These are phyloP conservation scores for Progne subis DNA, from an alignment of 2,113 vertebrate genomes.

Conservation along the genomic window DNA sequence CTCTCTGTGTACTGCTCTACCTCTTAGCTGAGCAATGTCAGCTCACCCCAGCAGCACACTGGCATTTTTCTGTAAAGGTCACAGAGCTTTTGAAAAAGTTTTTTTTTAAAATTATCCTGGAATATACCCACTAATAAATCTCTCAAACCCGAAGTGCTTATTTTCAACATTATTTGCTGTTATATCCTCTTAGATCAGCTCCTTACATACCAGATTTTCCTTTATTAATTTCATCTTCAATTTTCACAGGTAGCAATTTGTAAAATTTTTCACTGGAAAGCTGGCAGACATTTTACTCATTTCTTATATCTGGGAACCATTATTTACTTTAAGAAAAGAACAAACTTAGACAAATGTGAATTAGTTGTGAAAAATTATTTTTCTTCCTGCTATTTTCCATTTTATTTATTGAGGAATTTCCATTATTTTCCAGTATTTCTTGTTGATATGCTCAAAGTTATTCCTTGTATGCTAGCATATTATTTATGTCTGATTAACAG, in stretches of 20 bases:
- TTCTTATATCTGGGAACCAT: background rate
- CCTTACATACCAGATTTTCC: background rate
- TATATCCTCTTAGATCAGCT: background rate
- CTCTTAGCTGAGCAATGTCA: background rate
- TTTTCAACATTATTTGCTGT: background rate
- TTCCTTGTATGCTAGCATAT: background rate
- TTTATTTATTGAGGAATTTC: background rate
- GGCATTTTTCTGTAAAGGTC: background rate
- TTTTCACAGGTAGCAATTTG: background rate
- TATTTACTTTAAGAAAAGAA: background rate
- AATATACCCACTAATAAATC: background rate
- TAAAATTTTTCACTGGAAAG: background rate
- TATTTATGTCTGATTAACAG: background rate
- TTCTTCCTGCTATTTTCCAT: background rate
- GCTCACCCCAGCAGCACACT: fast-evolving
- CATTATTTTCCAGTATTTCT: background rate
- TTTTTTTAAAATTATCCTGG: background rate
- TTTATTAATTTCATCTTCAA: background rate
- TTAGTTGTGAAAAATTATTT: background rate
- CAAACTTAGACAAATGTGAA: background rate
- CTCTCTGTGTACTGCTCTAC: background rate
- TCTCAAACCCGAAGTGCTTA: background rate
- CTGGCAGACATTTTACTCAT: background rate
- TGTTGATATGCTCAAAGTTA: background rate
- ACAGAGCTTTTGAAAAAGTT: background rate